A percentile compares a stretch with the other conserved stretches of the same genome.
Evolutionary conservation across 2,797 vertebrate species (phyloP).

Genomic region (Corythornis leucogaster): DNA sequence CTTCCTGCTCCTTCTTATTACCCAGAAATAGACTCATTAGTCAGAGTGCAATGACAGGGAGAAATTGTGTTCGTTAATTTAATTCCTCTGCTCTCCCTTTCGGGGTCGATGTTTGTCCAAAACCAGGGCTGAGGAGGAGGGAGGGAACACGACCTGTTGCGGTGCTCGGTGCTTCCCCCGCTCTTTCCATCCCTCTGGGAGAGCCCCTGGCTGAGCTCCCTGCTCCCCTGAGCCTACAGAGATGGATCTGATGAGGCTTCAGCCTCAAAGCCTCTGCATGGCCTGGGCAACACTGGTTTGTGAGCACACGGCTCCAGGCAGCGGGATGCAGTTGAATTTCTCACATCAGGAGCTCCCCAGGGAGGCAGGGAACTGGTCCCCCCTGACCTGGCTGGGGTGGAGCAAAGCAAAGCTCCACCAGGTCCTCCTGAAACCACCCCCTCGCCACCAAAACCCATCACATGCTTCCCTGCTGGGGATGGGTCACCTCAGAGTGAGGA

Average conservation of each 20-base stretch:
- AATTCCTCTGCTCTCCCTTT: constrained; percentile 78
- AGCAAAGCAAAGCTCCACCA: background rate
- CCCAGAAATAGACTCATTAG: constrained; percentile 87
- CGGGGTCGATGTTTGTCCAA: constrained; percentile 66
- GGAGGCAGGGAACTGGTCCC: fast-evolving
- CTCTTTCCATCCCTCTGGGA: background rate
- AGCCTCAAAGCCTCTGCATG: background rate
- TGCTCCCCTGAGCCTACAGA: background rate
- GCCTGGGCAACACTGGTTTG: background rate
- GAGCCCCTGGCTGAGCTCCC: background rate
- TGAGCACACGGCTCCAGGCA: background rate
- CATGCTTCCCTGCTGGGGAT: fast-evolving
- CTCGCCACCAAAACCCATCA: fast-evolving
- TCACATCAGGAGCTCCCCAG: fast-evolving
- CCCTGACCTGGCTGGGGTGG: background rate
- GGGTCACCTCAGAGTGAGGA: background rate
- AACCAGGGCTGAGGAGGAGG: constrained; percentile 48
- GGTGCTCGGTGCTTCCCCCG: background rate
- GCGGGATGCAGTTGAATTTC: background rate
- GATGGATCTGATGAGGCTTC: background rate
- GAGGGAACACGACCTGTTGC: constrained; percentile 9
- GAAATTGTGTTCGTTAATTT: constrained; percentile 85
- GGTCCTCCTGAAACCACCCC: background rate
- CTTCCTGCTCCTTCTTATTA: constrained; percentile 86
- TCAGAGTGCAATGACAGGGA: constrained; percentile 85